Base-by-base conservation (phyloP, 1,140 invertebrate genomes). In the Zaprionus ghesquierei region DNA sequence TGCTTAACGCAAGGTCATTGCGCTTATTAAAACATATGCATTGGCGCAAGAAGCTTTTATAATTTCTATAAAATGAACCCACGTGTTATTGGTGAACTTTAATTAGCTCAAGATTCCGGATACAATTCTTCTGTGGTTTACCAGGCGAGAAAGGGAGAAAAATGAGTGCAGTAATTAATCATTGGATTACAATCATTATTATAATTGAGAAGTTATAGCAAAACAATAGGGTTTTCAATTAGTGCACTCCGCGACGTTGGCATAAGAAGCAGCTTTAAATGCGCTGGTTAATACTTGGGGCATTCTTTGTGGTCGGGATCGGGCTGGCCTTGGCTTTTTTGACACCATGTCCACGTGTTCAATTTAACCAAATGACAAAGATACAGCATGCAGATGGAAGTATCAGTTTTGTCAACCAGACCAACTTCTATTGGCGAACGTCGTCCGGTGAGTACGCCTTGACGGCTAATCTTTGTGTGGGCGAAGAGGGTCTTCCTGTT, bases 381-480 rank as follows among this genome's bases (percentile, higher is more conserved):
- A 41, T 12, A 9, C 23, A 27, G 3, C 3, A 59, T 13, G 29
- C 5, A 2, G 5, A 58, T 12, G 53, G 53, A 2, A 53, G 12
- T 22, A n/a, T 8, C 0, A 33, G n/a, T 18, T 27, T 41, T 1
- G 33, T n/a, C 0, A 25, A 8, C 10, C 15, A 10, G n/a, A 5
- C 5, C 0, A 55, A 62, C 9, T 54, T 25, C 18, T 69, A 62
- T 15, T 50, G 50, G 1, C 0, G 3, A 13, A 69, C 66, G 0
- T 2, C 6, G 0, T 3, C 54, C 10, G 33, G 55, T 10, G 50
- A 62, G 2, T 62, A 13, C 10, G 50, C 66, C 6, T 8, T 62
- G 35, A 46, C 27, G 35, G n/a, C 8, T 1, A 6, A 62, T n/a
- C 35, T 62, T 27, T 69, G 66, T 15, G 50, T 69, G 50, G 25